phyloP scores from a whole-genome alignment of 2,797 vertebrate species.

The Acanthis flammea region DNA sequence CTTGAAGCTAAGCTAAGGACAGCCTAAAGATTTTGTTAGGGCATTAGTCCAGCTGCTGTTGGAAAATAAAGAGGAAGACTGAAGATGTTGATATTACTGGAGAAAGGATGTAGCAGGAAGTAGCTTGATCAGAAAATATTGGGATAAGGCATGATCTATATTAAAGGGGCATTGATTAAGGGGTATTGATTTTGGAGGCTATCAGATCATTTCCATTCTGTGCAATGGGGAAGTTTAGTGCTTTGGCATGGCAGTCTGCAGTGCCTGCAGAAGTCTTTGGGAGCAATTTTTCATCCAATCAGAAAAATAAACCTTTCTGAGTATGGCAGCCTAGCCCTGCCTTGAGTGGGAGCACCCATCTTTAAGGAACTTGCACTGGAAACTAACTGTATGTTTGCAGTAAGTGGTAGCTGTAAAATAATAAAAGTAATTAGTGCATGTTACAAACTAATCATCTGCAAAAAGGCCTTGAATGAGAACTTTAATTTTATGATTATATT shows the following conservation, averaged over 20 bases:
- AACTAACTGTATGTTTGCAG: not conserved
- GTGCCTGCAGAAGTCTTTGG: not conserved
- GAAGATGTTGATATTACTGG: not conserved
- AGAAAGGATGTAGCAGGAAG: not conserved
- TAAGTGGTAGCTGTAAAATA: not conserved
- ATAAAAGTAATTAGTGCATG: not conserved
- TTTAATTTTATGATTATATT: slow-evolving; percentile 14
- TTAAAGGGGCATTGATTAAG: not conserved
- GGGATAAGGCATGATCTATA: not conserved
- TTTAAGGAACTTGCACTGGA: not conserved
- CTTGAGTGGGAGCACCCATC: not conserved
- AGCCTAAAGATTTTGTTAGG: not conserved
- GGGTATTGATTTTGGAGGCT: not conserved
- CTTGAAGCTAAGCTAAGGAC: not conserved
- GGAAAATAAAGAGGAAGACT: not conserved
- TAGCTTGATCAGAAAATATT: not conserved
- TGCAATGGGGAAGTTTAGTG: not conserved
- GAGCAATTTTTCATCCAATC: not conserved
- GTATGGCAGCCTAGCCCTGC: not conserved
- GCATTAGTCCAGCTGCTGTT: not conserved
- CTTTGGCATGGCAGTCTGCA: not conserved
- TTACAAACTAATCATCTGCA: not conserved
- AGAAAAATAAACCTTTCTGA: not conserved
- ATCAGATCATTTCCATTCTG: not conserved
- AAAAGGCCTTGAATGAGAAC: not conserved